Conservation (phyloP, 2,113 vertebrate species). For the Vidua macroura region DNA sequence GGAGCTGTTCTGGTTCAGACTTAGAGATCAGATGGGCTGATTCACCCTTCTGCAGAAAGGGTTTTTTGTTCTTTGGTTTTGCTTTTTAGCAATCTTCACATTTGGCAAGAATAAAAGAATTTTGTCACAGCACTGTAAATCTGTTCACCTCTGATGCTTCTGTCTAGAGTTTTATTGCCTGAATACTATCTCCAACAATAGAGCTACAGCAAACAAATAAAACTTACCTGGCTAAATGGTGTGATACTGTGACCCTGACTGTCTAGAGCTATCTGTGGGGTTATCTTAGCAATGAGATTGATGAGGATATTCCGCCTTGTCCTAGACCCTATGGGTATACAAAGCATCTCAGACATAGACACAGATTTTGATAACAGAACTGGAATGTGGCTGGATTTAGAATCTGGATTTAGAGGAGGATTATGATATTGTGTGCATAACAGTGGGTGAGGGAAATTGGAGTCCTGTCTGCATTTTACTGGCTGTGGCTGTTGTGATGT, state of each 20-base stretch:
- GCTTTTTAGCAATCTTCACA: not conserved
- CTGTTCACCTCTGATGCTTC: not conserved
- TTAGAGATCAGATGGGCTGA: not conserved
- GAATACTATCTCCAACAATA: not conserved
- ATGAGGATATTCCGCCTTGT: not conserved
- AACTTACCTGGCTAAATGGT: not conserved
- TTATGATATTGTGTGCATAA: not conserved
- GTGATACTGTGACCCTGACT: not conserved
- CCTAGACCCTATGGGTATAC: not conserved
- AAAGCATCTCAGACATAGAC: not conserved
- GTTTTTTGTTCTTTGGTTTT: not conserved
- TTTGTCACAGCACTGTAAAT: not conserved
- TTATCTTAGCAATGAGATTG: not conserved
- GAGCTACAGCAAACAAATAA: not conserved
- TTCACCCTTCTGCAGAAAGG: not conserved
- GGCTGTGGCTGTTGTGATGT: not conserved
- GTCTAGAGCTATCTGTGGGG: not conserved
- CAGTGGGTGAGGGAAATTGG: not conserved
- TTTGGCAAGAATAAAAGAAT: not conserved
- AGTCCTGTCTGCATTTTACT: not conserved
- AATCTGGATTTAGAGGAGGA: not conserved
- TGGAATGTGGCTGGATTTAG: not conserved
- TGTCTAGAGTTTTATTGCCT: not conserved
- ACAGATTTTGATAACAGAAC: not conserved
- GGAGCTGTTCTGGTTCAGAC: slow-evolving; percentile 9